A percentile compares a stretch with the other conserved stretches of the same genome.
phyloP scores from a whole-genome alignment of 2,888 invertebrate genomes.

The Pelosia muscerda region DNA sequence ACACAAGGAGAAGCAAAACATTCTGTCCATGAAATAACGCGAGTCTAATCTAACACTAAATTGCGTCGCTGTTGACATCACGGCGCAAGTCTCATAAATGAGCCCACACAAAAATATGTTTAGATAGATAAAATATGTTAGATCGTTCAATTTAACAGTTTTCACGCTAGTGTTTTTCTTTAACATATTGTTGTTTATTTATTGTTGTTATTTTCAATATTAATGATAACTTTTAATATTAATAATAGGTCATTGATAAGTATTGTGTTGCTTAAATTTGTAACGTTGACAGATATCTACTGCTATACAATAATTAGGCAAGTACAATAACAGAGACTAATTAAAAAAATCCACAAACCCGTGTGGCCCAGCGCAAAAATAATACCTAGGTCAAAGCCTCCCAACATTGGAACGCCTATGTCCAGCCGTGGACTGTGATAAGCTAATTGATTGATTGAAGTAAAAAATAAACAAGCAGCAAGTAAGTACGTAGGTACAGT shows the following conservation, averaged over 20 bases:
- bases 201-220: neutral
- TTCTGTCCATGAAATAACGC: conserved; percentile 26
- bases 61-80: conserved; percentile 55
- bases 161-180: conserved; percentile 15
- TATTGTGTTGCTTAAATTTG: neutral
- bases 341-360: too few species aligned
- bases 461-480: too few species aligned
- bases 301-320: too few species aligned
- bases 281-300: neutral
- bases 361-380: too few species aligned
- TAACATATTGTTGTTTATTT: neutral
- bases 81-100: conserved; percentile 64
- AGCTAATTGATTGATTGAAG: too few species aligned
- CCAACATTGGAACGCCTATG: too few species aligned
- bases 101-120: conserved; percentile 45
- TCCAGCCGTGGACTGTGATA: too few species aligned
- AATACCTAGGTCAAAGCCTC: too few species aligned
- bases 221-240: neutral
- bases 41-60: conserved; percentile 28
- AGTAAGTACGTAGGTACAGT: too few species aligned
- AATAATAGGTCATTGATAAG: too few species aligned
- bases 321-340: too few species aligned
- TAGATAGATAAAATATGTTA: too few species aligned
- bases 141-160: conserved; percentile 37
- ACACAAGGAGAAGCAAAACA: conserved; percentile 28